Evolutionary conservation across 2,113 vertebrate species (phyloP), one percentile per base, ranked within the genome.

Genomic region (Sorex araneus): DNA sequence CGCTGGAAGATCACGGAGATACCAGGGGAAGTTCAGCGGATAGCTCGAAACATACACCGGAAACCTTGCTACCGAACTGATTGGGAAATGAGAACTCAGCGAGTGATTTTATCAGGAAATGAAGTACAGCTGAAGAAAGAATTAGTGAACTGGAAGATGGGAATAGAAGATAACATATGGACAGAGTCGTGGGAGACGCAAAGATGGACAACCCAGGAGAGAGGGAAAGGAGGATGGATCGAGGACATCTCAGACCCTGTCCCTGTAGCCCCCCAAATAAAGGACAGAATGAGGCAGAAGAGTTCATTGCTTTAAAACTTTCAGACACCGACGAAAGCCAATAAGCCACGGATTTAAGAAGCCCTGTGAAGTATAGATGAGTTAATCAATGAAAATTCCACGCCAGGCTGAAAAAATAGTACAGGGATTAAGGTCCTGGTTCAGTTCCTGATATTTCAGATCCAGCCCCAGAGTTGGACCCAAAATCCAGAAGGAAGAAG

Each of bases 231-330:
- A 2, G 28, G 15, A 40, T 1, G 43, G 30, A 70, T 43, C 60
- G 28, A 79, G 16, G 74, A 71, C 28, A 5, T 25, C 43, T 57
- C 50, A 70, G 47, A 63, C 63, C 12, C 18, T 54, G 30, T 27
- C 6, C 60, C 32, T n/a, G 64, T 28, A 81, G 6, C 70, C 19
- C 63, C 60, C 30, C 23, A 75, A 66, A 10, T 63, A 80, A 50
- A 77, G 90, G 69, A 45, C 40, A 43, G 47, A 73, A 84, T 50
- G 67, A 91, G n/a, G 75, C 32, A 81, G 80, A 84, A 36, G 15
- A 91, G 32, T 43, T 21, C 27, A 50, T 50, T 50, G 36, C 63
- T 54, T 54, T 11, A 63, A 12, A 76, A 76, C 13, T 63, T 88
- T 54, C 12, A 69, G 80, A 93, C 40, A 70, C 4, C 6, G 30